phyloP scores from a whole-genome alignment of 37 sponge, comb jelly and placozoan genomes.

The Halichondria panicea region DNA sequence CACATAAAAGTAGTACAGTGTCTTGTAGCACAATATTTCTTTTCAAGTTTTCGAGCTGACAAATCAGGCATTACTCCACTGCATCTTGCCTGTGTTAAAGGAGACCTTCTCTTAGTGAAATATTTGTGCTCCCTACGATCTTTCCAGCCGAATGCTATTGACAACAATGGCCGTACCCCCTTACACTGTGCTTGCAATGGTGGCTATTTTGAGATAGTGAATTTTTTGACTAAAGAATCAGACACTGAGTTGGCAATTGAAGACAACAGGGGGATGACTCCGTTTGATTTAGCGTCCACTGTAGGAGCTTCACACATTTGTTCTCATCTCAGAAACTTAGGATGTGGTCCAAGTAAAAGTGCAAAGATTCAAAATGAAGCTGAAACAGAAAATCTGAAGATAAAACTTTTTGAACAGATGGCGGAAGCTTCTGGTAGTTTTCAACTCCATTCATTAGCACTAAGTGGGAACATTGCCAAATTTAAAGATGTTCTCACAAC shows the following conservation, averaged over 20 bases:
- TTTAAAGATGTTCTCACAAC: not conserved
- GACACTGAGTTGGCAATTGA: not conserved
- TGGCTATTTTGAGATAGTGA: slow-evolving; percentile 59
- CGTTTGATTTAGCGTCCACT: not conserved
- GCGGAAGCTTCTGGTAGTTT: not conserved
- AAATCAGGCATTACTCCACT: slow-evolving; percentile 39
- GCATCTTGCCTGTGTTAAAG: slow-evolving; percentile 58
- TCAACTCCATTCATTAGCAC: not conserved
- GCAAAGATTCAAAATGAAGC: not conserved
- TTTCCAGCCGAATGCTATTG: not conserved
- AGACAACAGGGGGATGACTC: not conserved
- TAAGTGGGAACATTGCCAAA: slow-evolving; percentile 6
- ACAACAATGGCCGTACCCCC: slow-evolving; percentile 42
- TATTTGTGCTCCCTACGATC: slow-evolving; percentile 5
- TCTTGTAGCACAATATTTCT: slow-evolving; percentile 5
- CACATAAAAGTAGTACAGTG: slow-evolving; percentile 47
- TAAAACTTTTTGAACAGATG: not conserved
- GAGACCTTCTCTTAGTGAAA: slow-evolving; percentile 43
- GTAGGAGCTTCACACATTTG: not conserved
- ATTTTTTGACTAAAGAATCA: slow-evolving; percentile 16
- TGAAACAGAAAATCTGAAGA: not conserved
- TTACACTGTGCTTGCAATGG: slow-evolving; percentile 72
- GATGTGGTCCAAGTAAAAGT: not conserved
- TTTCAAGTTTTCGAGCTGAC: not conserved
- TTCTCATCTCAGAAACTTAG: not conserved